A percentile compares a stretch with the other conserved stretches of the same genome.
phyloP scores from a whole-genome alignment of 2,113 vertebrate species.

The Pygoscelis antarcticus region DNA sequence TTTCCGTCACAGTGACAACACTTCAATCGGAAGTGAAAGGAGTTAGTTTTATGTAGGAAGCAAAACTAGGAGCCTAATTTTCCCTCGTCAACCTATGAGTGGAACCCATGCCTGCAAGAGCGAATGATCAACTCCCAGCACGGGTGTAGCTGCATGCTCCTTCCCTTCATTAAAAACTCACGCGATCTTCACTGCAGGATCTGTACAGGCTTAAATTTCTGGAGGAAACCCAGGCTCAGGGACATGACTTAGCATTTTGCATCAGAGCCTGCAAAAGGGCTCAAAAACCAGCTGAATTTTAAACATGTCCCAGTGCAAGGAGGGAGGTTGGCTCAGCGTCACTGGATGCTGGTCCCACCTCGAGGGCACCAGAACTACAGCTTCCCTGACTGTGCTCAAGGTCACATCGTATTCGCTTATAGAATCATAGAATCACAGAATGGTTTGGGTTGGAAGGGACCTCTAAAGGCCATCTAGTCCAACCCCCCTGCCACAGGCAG shows the following conservation, averaged over 20 bases:
- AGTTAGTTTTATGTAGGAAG: background rate
- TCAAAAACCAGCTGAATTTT: background rate
- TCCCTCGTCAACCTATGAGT: background rate
- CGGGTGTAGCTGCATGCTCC: rapidly evolving
- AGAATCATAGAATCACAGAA: background rate
- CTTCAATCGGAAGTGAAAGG: background rate
- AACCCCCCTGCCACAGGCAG: rapidly evolving
- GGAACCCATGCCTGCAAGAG: background rate
- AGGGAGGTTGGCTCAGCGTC: background rate
- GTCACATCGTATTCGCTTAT: background rate
- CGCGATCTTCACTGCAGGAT: background rate
- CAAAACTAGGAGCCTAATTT: background rate
- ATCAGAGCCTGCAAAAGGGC: background rate
- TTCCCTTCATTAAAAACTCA: background rate
- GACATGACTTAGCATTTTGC: background rate
- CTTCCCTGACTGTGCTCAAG: background rate
- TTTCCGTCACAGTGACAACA: background rate
- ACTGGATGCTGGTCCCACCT: rapidly evolving
- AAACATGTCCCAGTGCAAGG: background rate
- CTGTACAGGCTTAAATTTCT: background rate
- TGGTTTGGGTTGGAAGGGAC: background rate
- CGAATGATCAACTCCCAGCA: background rate
- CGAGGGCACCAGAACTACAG: background rate
- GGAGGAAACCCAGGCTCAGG: background rate
- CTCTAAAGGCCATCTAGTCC: rapidly evolving